Evolutionary conservation across 2,797 vertebrate genomes (phyloP), one percentile per base, ranked within the genome.

Genomic region (Todus mexicanus): DNA sequence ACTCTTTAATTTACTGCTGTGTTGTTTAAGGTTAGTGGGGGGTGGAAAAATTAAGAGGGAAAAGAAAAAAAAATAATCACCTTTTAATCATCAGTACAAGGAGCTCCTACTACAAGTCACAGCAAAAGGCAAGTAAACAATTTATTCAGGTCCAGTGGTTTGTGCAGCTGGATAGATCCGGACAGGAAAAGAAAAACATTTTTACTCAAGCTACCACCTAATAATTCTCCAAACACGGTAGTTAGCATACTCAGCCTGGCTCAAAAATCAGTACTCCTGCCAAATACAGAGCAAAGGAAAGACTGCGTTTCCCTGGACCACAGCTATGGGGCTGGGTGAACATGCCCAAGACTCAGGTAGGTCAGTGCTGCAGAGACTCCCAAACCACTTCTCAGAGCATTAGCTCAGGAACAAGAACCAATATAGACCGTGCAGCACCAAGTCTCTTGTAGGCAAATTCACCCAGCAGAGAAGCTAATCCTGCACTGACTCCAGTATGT

Each of bases 281-380:
- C 43, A 53, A 69, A 56, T 0, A 17, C 4, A 70, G 27, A 23
- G 47, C 47, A 75, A 66, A 64, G 26, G 31, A 26, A 51, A 75
- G 53, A 12, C 11, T 27, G 29, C 21, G 65, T 37, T 56, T 51
- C 60, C 61, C 33, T 11, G 23, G 18, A 15, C 9, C 17, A 5
- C 31, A 25, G 45, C 50, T 43, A 11, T 1, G 1, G 37, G 17
- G 29, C 16, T 61, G 59, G 27, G 20, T 21, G 38, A 81, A 84
- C 31, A 7, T 10, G 16, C 22, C 63, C 0, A 0, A 27, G 56
- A 19, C 50, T 17, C 71, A 5, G 68, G 59, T 3, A 81, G 59
- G 45, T 59, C 57, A 51, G 16, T 8, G 31, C 72, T 37, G 53
- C 31, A 37, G 63, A 45, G 79, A 47, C 35, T 71, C 56, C 51